These are phyloP conservation scores for Lepisosteus osseus DNA, from an alignment of 2,113 vertebrate genomes.

Conservation along the genomic window DNA sequence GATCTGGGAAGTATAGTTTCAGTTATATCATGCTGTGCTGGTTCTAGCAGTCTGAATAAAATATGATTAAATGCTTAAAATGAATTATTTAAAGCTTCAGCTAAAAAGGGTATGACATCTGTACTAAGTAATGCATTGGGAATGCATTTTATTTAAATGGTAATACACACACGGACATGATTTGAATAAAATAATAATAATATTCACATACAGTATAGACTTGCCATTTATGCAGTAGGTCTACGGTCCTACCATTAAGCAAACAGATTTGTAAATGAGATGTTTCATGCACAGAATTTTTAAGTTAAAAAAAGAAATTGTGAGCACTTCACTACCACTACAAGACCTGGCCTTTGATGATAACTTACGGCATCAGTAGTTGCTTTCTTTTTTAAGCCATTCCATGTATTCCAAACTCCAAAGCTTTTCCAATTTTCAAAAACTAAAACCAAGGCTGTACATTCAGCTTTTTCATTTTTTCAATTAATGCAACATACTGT, in stretches of 20 bases:
- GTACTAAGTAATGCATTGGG: conserved; percentile 2
- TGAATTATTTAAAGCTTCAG: conserved; percentile 26
- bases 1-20: conserved; percentile 9
- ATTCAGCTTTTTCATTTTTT: no score
- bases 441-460: no score
- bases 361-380: no score
- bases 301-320: no score
- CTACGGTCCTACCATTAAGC: background rate
- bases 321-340: no score
- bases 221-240: conserved; percentile 3
- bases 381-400: no score
- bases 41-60: conserved; percentile 20
- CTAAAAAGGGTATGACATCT: conserved; percentile 15
- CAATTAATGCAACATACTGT: no score
- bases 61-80: conserved; percentile 26
- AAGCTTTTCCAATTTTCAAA: no score
- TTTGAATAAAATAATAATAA: conserved; percentile 20
- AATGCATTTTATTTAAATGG: conserved; percentile 20
- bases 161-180: background rate
- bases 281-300: no score
- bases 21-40: conserved; percentile 12
- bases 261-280: no score
- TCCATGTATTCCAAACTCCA: no score
- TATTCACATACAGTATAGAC: background rate
- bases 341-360: no score